Percentiles rank a stretch among this genome's conserved stretches.
Conservation (phyloP, 1,140 invertebrate species). For the Pseudomyrmex flavicornis region DNA sequence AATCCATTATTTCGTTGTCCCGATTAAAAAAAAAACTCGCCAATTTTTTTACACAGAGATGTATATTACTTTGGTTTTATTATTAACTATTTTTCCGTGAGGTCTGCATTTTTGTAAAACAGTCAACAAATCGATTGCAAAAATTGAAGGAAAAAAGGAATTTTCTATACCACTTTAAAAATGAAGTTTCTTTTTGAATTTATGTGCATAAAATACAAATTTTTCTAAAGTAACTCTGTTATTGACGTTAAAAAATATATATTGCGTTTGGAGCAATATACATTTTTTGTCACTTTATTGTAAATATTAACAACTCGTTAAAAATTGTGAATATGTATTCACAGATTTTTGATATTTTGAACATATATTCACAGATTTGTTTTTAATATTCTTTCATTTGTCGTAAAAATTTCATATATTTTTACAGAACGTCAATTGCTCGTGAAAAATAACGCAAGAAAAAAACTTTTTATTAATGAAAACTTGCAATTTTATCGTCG, state of each 20-base stretch:
- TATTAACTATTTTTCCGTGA: background rate
- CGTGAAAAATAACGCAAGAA: too few relatives aligned
- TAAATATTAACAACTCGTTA: too few relatives aligned
- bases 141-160: conserved; percentile 1
- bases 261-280: too few relatives aligned
- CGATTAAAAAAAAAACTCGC: background rate
- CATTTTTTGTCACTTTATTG: too few relatives aligned
- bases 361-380: too few relatives aligned
- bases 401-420: too few relatives aligned
- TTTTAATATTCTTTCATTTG: too few relatives aligned
- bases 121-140: too few relatives aligned
- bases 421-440: too few relatives aligned
- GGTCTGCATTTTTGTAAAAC: background rate
- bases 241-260: background rate
- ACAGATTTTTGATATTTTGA: too few relatives aligned
- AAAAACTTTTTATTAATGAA: background rate
- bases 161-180: background rate
- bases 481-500: background rate
- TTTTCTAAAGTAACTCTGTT: background rate
- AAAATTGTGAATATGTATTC: too few relatives aligned
- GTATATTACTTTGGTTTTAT: too few relatives aligned
- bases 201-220: background rate
- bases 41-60: background rate
- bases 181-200: background rate
- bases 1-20: background rate